Evolutionary conservation across 2,888 invertebrate genomes (phyloP), one percentile per base, ranked within the genome.

Genomic region (Eupithecia dodoneata): DNA sequence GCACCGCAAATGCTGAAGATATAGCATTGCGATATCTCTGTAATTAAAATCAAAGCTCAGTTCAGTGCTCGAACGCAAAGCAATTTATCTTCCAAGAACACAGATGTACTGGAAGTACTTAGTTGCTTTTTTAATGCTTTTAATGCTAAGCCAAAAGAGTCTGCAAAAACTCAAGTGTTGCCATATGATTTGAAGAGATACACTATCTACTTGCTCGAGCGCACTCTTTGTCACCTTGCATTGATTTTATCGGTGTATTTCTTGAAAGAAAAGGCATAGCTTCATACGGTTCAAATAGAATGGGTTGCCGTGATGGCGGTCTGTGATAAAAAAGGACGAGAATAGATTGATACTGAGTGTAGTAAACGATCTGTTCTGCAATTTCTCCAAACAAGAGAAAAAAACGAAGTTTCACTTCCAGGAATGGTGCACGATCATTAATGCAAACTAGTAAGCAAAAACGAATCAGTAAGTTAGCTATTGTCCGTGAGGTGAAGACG

Each of bases 371-470:
- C 70, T 70, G 30, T 12, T 18, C 63, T 70, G 45, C 70, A 87
- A 87, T 81, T 89, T 90, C 90, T 88, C 88, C 84, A 91, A 89
- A 88, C 87, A 83, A 83, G 84, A 90, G 87, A 92, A 91, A 91
- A 92, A 85, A 86, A 83, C 13, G 18, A 87, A 87, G 91, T 92
- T 91, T 91, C 89, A 86, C 89, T 94, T 92, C 93, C 90, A 92
- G 91, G 93, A 93, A 94, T 86, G 88, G 85, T 87, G 88, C 87
- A 87, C 88, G 86, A 90, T 88, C 85, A 90, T 89, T 91, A 89
- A 91, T 88, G 89, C 88, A 90, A 89, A 89, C 88, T 91, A 91
- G 90, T 89, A 89, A 91, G 92, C 94, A 94, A 94, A 91, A 87
- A 80, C 76, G 74, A 84, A 86, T 87, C 89, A 89, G 90, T 90